These are phyloP conservation scores for Dendrolimus houi DNA, from an alignment of 2,888 invertebrate genomes.

Conservation along the genomic window DNA sequence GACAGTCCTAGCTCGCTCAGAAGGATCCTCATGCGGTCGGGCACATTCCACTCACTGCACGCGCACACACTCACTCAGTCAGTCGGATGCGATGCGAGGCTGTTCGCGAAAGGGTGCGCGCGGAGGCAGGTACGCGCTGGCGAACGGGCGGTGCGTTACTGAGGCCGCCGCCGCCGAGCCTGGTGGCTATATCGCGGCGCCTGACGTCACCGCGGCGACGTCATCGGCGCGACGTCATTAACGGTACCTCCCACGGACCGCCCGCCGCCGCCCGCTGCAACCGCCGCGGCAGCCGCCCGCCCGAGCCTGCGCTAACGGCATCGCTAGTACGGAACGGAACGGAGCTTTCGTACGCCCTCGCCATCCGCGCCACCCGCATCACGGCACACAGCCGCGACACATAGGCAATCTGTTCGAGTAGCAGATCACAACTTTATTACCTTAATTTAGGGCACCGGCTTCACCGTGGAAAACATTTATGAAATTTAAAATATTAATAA, in stretches of 20 bases:
- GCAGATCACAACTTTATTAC: too few species aligned
- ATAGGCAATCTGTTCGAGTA: constrained; percentile 1
- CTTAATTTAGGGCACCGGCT: too few species aligned
- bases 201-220: constrained; percentile 71
- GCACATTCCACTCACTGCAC: constrained; percentile 74
- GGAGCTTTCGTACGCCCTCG: constrained; percentile 61
- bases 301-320: constrained; percentile 75
- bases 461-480: too few species aligned
- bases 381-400: constrained; percentile 25
- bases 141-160: constrained; percentile 74
- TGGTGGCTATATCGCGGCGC: constrained; percentile 72
- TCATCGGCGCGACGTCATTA: constrained; percentile 69
- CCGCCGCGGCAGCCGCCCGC: constrained; percentile 55
- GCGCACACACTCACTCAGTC: constrained; percentile 70
- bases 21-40: constrained; percentile 76
- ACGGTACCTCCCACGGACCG: constrained; percentile 76
- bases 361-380: constrained; percentile 14
- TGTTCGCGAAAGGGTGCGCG: constrained; percentile 49
- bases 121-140: constrained; percentile 57
- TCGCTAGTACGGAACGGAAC: constrained; percentile 61
- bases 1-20: constrained; percentile 74
- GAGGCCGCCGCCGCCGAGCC: constrained; percentile 73
- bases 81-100: constrained; percentile 40
- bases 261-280: constrained; percentile 63
- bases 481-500: too few species aligned